phyloP scores from a whole-genome alignment of 2,888 invertebrate genomes.

The Sinelater perroti region DNA sequence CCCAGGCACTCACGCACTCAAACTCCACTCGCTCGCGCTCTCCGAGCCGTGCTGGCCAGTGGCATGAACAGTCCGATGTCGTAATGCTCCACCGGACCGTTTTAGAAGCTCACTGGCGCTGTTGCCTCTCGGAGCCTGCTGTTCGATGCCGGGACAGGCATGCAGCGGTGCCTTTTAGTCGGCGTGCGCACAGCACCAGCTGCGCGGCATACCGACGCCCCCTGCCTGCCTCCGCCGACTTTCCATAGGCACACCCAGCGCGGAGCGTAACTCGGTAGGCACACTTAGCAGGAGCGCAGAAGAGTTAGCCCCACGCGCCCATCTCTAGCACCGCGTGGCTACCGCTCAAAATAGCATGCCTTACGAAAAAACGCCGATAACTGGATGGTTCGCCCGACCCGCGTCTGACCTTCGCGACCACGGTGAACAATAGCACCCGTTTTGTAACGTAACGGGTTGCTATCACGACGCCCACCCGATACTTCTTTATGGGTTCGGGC shows the following conservation, averaged over 20 bases:
- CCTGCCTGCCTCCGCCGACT: conserved; percentile 26
- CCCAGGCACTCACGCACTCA: conserved; percentile 60
- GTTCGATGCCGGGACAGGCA: conserved; percentile 45
- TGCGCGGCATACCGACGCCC: conserved; percentile 40
- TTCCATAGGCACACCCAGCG: conserved; percentile 33
- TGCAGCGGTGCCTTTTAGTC: conserved; percentile 41
- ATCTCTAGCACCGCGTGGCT: too few relatives aligned
- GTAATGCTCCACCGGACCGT: conserved; percentile 49
- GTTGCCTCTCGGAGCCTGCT: conserved; percentile 40
- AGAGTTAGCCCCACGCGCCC: too few relatives aligned
- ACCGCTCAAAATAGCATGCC: too few relatives aligned
- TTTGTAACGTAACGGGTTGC: too few relatives aligned
- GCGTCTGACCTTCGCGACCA: too few relatives aligned
- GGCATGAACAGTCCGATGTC: conserved; percentile 54
- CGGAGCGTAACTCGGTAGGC: too few relatives aligned
- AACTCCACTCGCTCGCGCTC: conserved; percentile 56
- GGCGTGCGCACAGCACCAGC: conserved; percentile 40
- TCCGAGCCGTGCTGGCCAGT: conserved; percentile 58
- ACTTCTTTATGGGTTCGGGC: too few relatives aligned
- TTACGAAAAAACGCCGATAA: too few relatives aligned
- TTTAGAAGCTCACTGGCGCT: conserved; percentile 42
- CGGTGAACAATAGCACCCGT: too few relatives aligned
- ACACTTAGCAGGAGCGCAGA: conserved; percentile 15
- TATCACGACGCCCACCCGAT: too few relatives aligned
- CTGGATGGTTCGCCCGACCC: too few relatives aligned